Conservation (phyloP, 2,888 invertebrate species). For the Chironomus tentans region DNA sequence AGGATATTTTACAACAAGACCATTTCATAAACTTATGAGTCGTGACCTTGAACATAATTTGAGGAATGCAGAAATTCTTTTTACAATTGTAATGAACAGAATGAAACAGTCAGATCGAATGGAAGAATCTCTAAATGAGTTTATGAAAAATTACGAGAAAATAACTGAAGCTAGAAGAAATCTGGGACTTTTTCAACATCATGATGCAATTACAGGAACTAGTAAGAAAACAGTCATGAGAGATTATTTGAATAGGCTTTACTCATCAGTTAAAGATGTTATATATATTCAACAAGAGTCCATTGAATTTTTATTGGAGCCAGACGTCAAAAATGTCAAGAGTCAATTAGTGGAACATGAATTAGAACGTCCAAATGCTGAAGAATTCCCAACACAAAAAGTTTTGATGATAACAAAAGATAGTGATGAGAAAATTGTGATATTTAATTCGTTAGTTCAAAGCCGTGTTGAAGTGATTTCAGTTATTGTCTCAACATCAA, state of each 20-base stretch:
- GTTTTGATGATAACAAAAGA: conserved; percentile 52
- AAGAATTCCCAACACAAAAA: conserved; percentile 64
- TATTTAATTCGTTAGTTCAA: conserved; percentile 79
- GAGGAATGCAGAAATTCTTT: conserved; percentile 69
- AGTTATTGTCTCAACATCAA: conserved; percentile 57
- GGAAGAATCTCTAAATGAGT: conserved; percentile 60
- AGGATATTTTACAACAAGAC: conserved; percentile 88
- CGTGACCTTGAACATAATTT: conserved; percentile 75
- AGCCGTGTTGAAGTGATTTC: conserved; percentile 67
- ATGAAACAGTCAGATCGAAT: conserved; percentile 51
- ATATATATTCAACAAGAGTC: conserved; percentile 67
- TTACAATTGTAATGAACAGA: conserved; percentile 68
- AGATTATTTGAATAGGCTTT: conserved; percentile 82
- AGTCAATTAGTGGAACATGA: conserved; percentile 52
- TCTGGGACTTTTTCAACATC: conserved; percentile 90
- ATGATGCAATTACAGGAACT: conserved; percentile 96
- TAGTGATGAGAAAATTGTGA: conserved; percentile 51
- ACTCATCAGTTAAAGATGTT: conserved; percentile 72
- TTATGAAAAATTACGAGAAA: conserved; percentile 71
- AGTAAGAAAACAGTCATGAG: conserved; percentile 86
- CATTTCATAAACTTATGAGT: conserved; percentile 74
- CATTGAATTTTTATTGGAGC: conserved; percentile 49
- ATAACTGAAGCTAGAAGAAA: conserved; percentile 69
- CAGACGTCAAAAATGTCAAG: conserved; percentile 32
- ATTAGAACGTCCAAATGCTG: conserved; percentile 69